These are phyloP conservation scores for Triops cancriformis DNA, from an alignment of 1,140 invertebrate genomes.

Conservation along the genomic window DNA sequence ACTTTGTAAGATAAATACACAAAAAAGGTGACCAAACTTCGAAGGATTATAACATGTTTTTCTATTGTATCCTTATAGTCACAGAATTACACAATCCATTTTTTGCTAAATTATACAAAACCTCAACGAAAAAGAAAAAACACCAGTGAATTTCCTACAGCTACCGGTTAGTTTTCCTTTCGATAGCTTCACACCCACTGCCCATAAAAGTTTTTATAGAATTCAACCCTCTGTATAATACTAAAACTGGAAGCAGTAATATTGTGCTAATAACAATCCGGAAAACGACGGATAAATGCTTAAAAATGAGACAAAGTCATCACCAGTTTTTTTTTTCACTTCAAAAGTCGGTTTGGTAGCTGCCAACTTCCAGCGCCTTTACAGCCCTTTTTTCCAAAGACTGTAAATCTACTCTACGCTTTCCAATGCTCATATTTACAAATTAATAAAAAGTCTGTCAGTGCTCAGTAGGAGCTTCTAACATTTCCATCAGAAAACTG, in stretches of 20 bases:
- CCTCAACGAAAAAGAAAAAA: background rate
- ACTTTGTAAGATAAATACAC: background rate
- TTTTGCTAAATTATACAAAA: slow-evolving; percentile 1
- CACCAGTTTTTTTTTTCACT: background rate
- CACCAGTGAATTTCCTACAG: background rate
- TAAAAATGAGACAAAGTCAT: background rate
- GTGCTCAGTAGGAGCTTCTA: slow-evolving; percentile 59
- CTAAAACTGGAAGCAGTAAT: background rate
- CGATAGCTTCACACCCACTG: background rate
- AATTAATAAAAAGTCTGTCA: slow-evolving; percentile 44
- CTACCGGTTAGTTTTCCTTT: background rate
- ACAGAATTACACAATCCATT: background rate
- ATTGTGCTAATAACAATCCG: background rate
- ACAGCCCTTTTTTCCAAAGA: background rate
- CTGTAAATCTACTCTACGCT: background rate
- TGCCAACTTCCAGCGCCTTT: background rate
- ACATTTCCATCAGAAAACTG: slow-evolving; percentile 49
- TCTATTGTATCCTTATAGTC: background rate
- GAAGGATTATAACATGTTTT: background rate
- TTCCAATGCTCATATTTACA: background rate
- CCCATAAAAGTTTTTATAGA: background rate
- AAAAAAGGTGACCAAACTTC: background rate
- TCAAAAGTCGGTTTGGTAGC: background rate
- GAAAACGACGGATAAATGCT: background rate
- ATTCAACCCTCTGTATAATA: background rate